Conservation (phyloP, 2,888 invertebrate genomes). For the Thera obeliscata region DNA sequence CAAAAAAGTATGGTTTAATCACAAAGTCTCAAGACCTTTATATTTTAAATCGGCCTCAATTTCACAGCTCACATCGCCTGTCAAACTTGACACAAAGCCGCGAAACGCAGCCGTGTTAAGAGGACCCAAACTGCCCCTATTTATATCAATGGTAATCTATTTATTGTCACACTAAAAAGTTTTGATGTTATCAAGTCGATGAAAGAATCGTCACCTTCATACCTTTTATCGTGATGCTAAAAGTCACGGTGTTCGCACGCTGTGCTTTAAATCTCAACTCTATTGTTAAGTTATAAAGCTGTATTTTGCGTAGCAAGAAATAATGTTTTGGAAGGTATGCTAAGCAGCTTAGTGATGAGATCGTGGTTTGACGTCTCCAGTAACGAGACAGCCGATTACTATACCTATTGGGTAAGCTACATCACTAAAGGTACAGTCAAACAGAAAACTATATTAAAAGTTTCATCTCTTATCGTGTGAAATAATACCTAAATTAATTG, state of each 20-base stretch:
- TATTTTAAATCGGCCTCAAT: constrained; percentile 81
- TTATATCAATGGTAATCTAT: constrained; percentile 83
- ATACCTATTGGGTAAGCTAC: constrained; percentile 44
- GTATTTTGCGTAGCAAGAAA: constrained; percentile 43
- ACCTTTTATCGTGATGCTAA: constrained; percentile 77
- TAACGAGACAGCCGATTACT: constrained; percentile 66
- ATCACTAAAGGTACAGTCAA: constrained; percentile 55
- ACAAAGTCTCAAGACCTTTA: constrained; percentile 77
- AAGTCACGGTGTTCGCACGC: constrained; percentile 61
- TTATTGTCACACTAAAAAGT: constrained; percentile 83
- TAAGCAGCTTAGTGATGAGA: constrained; percentile 79
- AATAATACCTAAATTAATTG: too few species aligned
- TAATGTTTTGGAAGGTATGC: constrained; percentile 58
- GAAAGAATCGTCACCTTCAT: constrained; percentile 81
- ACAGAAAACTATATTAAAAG: background rate
- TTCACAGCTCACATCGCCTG: constrained; percentile 83
- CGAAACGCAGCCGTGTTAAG: constrained; percentile 76
- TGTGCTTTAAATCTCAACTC: constrained; percentile 42
- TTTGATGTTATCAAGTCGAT: constrained; percentile 81
- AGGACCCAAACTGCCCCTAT: constrained; percentile 79
- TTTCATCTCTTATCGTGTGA: background rate
- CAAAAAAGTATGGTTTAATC: constrained; percentile 67
- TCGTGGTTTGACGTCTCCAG: constrained; percentile 72
- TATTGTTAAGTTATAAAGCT: constrained; percentile 48
- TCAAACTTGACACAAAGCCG: constrained; percentile 81